Evolutionary conservation across 2,797 vertebrate species (phyloP).

Genomic region (Phoeniculus purpureus): DNA sequence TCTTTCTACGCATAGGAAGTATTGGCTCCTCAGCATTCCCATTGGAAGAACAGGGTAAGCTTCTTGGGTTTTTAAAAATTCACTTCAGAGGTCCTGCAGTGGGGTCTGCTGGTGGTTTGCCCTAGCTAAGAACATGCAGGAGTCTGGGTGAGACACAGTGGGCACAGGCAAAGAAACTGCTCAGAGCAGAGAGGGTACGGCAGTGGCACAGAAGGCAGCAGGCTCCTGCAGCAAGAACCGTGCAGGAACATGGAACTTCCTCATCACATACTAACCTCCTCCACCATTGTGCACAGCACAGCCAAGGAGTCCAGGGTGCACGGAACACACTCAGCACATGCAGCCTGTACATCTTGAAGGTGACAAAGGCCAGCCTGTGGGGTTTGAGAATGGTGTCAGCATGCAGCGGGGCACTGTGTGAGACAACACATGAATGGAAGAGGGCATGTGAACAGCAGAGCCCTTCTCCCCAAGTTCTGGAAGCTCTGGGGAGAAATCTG

Average conservation of each 20-base stretch:
- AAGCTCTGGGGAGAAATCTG: not conserved
- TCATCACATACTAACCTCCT: not conserved
- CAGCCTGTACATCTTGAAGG: not conserved
- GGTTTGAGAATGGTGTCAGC: not conserved
- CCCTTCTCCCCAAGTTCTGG: not conserved
- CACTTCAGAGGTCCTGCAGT: not conserved
- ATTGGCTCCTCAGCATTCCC: not conserved
- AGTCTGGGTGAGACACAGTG: not conserved
- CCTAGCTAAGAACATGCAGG: not conserved
- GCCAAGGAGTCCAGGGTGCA: not conserved
- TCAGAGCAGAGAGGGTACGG: not conserved
- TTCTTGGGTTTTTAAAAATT: not conserved
- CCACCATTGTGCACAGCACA: not conserved
- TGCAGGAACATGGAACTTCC: accelerated
- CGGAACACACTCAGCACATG: accelerated
- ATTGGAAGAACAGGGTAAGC: not conserved
- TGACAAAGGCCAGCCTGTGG: not conserved
- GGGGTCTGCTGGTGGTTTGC: not conserved
- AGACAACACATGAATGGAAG: not conserved
- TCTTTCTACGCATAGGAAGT: not conserved
- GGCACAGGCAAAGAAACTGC: not conserved
- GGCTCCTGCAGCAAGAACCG: not conserved
- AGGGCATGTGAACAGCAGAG: not conserved
- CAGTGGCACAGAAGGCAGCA: accelerated
- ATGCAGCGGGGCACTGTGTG: not conserved